Percentiles rank a stretch among this genome's conserved stretches.
Conservation (phyloP, 2,888 invertebrate genomes). For the Oscheius myriophilus region DNA sequence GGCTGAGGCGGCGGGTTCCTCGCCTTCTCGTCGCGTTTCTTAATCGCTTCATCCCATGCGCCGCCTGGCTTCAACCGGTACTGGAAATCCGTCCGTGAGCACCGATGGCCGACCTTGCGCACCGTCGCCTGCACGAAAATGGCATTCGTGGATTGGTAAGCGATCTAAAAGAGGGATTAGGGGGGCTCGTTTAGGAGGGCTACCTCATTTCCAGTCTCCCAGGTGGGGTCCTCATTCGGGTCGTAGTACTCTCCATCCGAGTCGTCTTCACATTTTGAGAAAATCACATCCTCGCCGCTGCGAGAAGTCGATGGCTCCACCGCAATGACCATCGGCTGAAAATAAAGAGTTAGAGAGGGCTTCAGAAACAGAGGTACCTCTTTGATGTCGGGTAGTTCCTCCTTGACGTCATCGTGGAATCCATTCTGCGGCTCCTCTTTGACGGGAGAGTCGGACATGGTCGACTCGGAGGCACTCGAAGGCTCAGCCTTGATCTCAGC, state of each 20-base stretch:
- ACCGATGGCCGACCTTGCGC: constrained; percentile 29
- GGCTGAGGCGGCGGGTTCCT: constrained; percentile 12
- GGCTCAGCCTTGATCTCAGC: constrained; percentile 3
- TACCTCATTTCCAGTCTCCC: constrained; percentile 27
- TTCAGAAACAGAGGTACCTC: neutral
- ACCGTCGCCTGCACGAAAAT: constrained; percentile 15
- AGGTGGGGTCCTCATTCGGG: constrained; percentile 21
- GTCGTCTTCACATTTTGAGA: constrained; percentile 14
- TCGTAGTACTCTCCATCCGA: constrained; percentile 17
- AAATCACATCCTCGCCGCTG: neutral
- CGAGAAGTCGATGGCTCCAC: constrained; percentile 30
- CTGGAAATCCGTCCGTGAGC: constrained; percentile 30
- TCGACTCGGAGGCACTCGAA: constrained; percentile 2
- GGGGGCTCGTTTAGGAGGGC: too few species aligned
- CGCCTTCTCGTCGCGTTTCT: constrained; percentile 14
- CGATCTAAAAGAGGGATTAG: constrained; percentile 10
- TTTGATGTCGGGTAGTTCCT: constrained; percentile 1
- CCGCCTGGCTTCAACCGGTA: constrained; percentile 28
- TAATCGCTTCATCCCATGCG: constrained; percentile 6
- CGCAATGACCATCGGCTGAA: neutral
- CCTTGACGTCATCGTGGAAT: neutral
- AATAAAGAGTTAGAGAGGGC: too few species aligned
- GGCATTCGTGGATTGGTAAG: constrained; percentile 7
- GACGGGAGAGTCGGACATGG: neutral
- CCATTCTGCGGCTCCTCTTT: constrained; percentile 26